A percentile compares a stretch with the other conserved stretches of the same genome.
Conservation (phyloP, 2,113 vertebrate species). For the Falco punctatus region DNA sequence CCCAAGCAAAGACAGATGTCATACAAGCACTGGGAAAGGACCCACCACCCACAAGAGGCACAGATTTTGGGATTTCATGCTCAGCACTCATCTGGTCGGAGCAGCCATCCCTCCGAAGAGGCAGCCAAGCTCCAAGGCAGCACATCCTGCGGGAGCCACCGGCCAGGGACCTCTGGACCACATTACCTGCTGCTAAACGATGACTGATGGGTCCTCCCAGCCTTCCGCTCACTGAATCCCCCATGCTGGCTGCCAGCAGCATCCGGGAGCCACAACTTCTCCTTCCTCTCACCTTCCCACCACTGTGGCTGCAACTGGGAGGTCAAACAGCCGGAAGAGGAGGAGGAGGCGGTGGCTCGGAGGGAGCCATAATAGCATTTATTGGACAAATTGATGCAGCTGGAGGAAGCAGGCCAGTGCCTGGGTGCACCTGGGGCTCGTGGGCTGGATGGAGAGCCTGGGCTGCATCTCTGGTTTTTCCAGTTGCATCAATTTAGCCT, state of each 20-base stretch:
- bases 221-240: background rate
- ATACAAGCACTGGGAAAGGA: background rate
- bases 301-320: fast-evolving
- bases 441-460: background rate
- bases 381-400: background rate
- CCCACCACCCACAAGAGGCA: background rate
- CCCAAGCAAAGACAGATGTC: background rate
- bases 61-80: background rate
- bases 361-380: background rate
- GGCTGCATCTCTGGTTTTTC: background rate
- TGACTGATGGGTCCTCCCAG: background rate
- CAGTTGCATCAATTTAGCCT: background rate
- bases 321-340: background rate
- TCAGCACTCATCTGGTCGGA: background rate
- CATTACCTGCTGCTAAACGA: fast-evolving
- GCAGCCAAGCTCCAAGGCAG: background rate
- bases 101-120: background rate
- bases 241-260: fast-evolving
- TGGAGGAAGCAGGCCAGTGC: constrained; percentile 15
- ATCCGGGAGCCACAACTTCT: fast-evolving
- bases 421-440: background rate
- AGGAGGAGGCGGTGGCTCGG: background rate
- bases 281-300: background rate
- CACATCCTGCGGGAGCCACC: background rate
- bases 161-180: background rate